Base-by-base conservation (phyloP, 64 coral and sea anemone genomes). In the Montipora efflorescens region DNA sequence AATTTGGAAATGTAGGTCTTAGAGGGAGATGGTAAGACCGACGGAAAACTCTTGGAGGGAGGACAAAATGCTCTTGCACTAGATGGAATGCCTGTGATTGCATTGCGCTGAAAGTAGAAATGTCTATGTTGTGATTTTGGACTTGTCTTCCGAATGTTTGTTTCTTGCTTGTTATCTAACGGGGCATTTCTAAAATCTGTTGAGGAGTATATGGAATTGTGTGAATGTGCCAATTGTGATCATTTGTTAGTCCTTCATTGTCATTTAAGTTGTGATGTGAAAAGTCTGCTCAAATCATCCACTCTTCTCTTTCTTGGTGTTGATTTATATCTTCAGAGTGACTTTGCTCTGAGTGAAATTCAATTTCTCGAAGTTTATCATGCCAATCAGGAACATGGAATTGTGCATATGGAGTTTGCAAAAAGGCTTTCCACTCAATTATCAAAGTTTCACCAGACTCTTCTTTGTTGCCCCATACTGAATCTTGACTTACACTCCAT, bases 271-370 rank as follows among this genome's bases (percentile, higher is more conserved):
- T 79, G 43, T 47, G 79, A 64, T 80, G 52, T 80, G 44, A 90
- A 90, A 71, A 71, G 68, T 90, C 88, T 61, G 88, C 75, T 90
- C 75, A 72, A 36, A 78, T 52, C 88, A 89, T 89, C 87, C 50
- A 89, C 53, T 89, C 73, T 77, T 89, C 87, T 12, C 72, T 71
- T 77, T 55, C 80, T 48, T 13, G 76, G 57, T 49, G 48, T 76
- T 83, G n/a, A 76, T 49, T 82, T 46, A 68, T 53, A 23, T 74
- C 87, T 76, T 94, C 47, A 72, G 51, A 25, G 69, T 88, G 12
- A n/a, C 71, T 16, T 43, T 55, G 47, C 47, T 78, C 81, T 43
- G 55, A 83, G 13, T 53, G 55, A 64, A 69, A 45, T 87, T 87
- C 59, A 47, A 87, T 45, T 69, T 28, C 36, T 74, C 48, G 84